These are phyloP conservation scores for Lacerta bilineata DNA, from an alignment of 2,797 vertebrate species.

Conservation along the genomic window DNA sequence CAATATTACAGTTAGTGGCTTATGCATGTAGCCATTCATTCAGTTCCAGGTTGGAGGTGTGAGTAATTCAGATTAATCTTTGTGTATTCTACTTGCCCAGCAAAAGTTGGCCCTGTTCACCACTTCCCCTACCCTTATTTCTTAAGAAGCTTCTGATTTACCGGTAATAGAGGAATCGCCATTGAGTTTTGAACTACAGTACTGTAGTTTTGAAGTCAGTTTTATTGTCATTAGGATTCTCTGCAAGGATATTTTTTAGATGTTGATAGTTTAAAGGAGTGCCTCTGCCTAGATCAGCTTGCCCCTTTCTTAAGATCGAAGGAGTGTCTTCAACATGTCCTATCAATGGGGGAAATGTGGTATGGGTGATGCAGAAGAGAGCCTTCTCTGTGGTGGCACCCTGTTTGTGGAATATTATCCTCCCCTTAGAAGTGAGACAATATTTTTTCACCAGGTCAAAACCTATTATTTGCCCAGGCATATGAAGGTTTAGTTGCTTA, in stretches of 20 bases:
- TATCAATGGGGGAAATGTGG: too few species aligned
- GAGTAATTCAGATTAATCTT: conserved; percentile 12
- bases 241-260: conserved; percentile 67
- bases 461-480: too few species aligned
- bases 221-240: conserved; percentile 68
- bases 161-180: conserved; percentile 57
- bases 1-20: neutral
- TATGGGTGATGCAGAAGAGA: too few species aligned
- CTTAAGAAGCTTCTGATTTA: conserved; percentile 66
- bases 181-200: conserved; percentile 43
- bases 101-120: conserved; percentile 57
- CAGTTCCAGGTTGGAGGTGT: conserved; percentile 1
- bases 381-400: too few species aligned
- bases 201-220: conserved; percentile 46
- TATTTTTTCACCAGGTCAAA: too few species aligned
- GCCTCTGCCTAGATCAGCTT: too few species aligned
- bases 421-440: too few species aligned
- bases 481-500: too few species aligned
- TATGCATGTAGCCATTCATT: neutral
- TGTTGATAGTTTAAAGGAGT: conserved; percentile 59
- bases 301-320: too few species aligned
- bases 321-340: too few species aligned
- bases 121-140: conserved; percentile 23
- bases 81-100: conserved; percentile 37
- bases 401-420: too few species aligned